A percentile compares a stretch with the other conserved stretches of the same genome.
These are phyloP conservation scores for Nephrotoma guestfalica DNA, from an alignment of 2,888 invertebrate species.

Conservation along the genomic window DNA sequence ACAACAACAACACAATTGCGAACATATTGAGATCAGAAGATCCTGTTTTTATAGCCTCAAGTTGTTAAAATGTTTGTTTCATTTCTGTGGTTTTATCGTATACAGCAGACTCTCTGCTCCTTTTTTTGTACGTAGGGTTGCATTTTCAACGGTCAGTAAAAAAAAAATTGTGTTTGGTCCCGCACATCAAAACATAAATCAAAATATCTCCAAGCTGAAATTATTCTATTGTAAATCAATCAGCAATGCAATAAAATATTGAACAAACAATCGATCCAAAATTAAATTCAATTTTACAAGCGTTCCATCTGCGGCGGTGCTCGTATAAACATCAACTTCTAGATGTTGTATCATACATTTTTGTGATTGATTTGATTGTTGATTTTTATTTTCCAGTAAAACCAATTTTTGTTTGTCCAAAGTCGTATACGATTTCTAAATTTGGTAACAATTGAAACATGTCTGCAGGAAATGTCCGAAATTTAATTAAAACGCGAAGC, in stretches of 20 bases:
- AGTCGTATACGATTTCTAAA: not conserved
- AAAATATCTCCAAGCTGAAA: not conserved
- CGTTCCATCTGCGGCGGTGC: not conserved
- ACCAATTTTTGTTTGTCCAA: not conserved
- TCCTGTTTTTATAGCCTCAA: slow-evolving; percentile 3
- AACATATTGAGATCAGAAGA: slow-evolving; percentile 4
- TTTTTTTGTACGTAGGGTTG: not conserved
- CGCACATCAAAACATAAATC: too few species aligned
- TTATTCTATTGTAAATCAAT: not conserved
- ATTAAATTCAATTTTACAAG: not conserved
- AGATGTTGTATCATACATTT: too few species aligned
- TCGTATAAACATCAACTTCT: not conserved
- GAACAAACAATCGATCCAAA: not conserved
- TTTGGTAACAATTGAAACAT: not conserved
- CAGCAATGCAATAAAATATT: not conserved
- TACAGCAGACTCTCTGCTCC: not conserved
- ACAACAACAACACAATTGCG: not conserved
- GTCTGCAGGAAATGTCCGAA: not conserved
- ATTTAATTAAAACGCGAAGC: not conserved
- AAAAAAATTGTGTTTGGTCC: not conserved
- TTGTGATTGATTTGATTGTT: not conserved
- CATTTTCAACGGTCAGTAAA: not conserved
- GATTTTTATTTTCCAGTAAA: not conserved
- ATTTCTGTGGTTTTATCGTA: not conserved
- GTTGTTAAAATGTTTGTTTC: not conserved